phyloP scores from a whole-genome alignment of 2,888 invertebrate species.

The Athripsodes cinereus region DNA sequence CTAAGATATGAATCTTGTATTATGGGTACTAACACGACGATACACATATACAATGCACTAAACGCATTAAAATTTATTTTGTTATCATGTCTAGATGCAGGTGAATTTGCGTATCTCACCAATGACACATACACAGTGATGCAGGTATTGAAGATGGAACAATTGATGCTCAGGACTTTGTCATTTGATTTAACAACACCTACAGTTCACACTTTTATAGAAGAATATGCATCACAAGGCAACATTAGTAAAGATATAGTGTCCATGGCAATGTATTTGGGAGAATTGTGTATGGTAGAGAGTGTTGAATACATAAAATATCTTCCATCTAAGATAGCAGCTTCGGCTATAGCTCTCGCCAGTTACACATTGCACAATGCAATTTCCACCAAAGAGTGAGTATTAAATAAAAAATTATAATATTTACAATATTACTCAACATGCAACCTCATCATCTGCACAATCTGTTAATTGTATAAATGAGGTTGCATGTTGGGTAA shows the following conservation, averaged over 20 bases:
- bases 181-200: conserved; percentile 35
- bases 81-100: conserved; percentile 27
- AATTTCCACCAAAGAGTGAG: conserved; percentile 37
- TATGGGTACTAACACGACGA: no score
- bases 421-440: no score
- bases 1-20: no score
- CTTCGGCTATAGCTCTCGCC: conserved; percentile 34
- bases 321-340: conserved; percentile 36
- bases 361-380: conserved; percentile 33
- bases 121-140: conserved; percentile 33
- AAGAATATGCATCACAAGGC: conserved; percentile 40
- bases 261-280: conserved; percentile 37
- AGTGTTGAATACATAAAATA: conserved; percentile 33
- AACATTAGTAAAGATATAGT: conserved; percentile 51
- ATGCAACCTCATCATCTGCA: no score
- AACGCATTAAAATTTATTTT: not conserved
- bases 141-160: conserved; percentile 37
- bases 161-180: conserved; percentile 34
- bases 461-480: no score
- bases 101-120: conserved; percentile 36
- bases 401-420: no score
- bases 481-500: no score
- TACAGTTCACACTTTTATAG: conserved; percentile 34
- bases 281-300: conserved; percentile 36
- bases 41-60: no score